Conservation (phyloP, 2,113 vertebrate genomes). For the Seriola quinqueradiata region DNA sequence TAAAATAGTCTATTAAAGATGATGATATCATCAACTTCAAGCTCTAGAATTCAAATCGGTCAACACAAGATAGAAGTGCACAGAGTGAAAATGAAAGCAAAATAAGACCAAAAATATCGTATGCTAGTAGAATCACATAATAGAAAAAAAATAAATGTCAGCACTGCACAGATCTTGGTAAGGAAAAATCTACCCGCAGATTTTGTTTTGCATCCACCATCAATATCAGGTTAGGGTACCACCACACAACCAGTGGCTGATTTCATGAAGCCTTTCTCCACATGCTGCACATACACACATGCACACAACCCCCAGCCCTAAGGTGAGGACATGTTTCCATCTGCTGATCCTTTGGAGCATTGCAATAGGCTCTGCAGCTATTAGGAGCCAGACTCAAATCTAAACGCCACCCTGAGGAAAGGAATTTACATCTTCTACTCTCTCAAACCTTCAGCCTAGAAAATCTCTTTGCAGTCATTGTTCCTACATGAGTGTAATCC, state of each 20-base stretch:
- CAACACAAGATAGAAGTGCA: not conserved
- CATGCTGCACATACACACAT: not conserved
- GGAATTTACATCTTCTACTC: not conserved
- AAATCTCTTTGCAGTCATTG: not conserved
- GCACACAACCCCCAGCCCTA: slow-evolving; percentile 4
- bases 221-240: slow-evolving; percentile 21
- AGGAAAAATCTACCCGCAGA: slow-evolving; percentile 1
- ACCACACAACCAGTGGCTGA: slow-evolving; percentile 3
- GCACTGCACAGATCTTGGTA: not conserved
- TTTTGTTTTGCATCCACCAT: slow-evolving; percentile 15
- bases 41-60: not conserved
- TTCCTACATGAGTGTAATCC: slow-evolving; percentile 9
- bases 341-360: slow-evolving; percentile 67
- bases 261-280: not conserved
- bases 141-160: slow-evolving; percentile 10
- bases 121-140: not conserved
- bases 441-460: not conserved
- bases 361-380: slow-evolving; percentile 42
- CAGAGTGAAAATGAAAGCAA: not conserved
- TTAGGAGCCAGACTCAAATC: not conserved
- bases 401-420: slow-evolving; percentile 3
- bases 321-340: slow-evolving; percentile 62
- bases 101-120: not conserved
- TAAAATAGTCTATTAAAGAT: not conserved
- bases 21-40: not conserved